Percentiles rank a stretch among this genome's conserved stretches.
phyloP scores from a whole-genome alignment of 2,113 vertebrate genomes.

The Lontra canadensis region DNA sequence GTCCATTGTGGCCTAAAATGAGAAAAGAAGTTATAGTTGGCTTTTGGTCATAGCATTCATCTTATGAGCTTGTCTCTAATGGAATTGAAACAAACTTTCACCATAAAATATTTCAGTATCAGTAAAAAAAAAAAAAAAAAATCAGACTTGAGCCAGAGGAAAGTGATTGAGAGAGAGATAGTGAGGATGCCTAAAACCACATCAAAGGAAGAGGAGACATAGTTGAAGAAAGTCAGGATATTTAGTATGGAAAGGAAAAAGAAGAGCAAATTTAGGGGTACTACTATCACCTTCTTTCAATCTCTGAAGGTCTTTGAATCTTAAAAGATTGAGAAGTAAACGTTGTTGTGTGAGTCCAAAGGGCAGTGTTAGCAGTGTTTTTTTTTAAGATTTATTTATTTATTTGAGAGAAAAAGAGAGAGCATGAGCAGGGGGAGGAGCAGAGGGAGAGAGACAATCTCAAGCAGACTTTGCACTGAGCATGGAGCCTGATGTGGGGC shows the following conservation, averaged over 20 bases:
- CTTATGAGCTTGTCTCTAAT: not conserved
- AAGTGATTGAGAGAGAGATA: not conserved
- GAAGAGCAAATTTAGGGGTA: not conserved
- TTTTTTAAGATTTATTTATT: too few species aligned
- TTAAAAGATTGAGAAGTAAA: not conserved
- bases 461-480: too few species aligned
- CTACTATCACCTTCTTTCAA: not conserved
- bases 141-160: not conserved
- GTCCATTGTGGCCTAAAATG: not conserved
- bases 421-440: too few species aligned
- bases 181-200: not conserved
- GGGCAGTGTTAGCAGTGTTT: not conserved
- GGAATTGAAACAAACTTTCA: not conserved
- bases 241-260: conserved; percentile 9
- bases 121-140: not conserved
- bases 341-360: not conserved
- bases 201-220: not conserved
- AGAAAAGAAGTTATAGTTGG: not conserved
- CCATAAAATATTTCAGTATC: not conserved
- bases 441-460: too few species aligned
- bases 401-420: too few species aligned
- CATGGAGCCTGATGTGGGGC: too few species aligned
- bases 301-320: not conserved
- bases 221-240: not conserved
- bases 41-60: not conserved